phyloP scores from a whole-genome alignment of 2,888 invertebrate species.

The Drosophila nr. fundita region DNA sequence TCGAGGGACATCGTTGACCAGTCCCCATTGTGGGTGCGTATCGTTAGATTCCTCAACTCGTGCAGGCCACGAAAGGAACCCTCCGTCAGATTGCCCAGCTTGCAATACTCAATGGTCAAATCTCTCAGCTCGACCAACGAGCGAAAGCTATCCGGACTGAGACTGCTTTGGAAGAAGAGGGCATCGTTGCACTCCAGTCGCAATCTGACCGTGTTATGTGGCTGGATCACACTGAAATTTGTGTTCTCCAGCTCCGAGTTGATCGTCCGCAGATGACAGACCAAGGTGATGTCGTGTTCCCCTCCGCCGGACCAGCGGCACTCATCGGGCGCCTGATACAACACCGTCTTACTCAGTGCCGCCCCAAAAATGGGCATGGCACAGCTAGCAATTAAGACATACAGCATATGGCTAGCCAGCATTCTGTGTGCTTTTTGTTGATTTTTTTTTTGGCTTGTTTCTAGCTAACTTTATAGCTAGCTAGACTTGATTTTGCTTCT shows the following conservation, averaged over 20 bases:
- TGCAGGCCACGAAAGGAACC: slow-evolving; percentile 92
- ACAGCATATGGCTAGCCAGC: slow-evolving; percentile 76
- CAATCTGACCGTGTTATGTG: slow-evolving; percentile 92
- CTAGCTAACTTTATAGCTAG: slow-evolving; percentile 43
- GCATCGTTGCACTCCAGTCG: slow-evolving; percentile 93
- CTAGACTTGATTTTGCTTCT: slow-evolving; percentile 13
- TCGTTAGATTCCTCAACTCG: slow-evolving; percentile 93
- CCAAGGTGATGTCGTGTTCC: slow-evolving; percentile 89
- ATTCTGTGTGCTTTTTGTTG: slow-evolving; percentile 26
- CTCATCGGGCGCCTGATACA: slow-evolving; percentile 93
- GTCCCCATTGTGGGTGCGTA: slow-evolving; percentile 93
- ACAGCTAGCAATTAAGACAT: slow-evolving; percentile 82
- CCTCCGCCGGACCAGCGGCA: slow-evolving; percentile 86
- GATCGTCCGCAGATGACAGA: slow-evolving; percentile 92
- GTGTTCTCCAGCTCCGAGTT: slow-evolving; percentile 95
- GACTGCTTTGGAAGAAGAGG: slow-evolving; percentile 91
- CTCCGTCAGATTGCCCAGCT: slow-evolving; percentile 92
- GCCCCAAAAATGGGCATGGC: slow-evolving; percentile 84
- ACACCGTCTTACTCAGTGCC: slow-evolving; percentile 84
- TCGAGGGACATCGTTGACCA: slow-evolving; percentile 95
- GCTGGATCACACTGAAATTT: slow-evolving; percentile 94
- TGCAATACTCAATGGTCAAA: slow-evolving; percentile 94
- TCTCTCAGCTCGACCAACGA: slow-evolving; percentile 92
- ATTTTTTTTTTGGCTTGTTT: slow-evolving; percentile 43
- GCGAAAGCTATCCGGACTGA: slow-evolving; percentile 91